Evolutionary conservation across 2,797 vertebrate species (phyloP), one percentile per base, ranked within the genome.

Genomic region (Sebastiscus tertius): DNA sequence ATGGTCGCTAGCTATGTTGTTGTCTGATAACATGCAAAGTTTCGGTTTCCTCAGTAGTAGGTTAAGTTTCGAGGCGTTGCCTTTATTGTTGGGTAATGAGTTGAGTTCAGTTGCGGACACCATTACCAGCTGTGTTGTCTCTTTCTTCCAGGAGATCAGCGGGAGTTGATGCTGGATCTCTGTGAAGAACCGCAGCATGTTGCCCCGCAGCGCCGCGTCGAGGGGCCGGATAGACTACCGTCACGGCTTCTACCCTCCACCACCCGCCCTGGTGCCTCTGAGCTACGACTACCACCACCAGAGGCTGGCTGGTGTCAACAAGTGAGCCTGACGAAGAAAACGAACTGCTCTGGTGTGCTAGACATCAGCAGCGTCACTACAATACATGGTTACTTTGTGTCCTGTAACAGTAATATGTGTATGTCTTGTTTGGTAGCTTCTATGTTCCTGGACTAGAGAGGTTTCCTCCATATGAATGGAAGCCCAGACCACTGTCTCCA

Each of bases 381-480:
- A 29, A 27, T 31, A 9, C 2, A 26, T 56, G 20, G 1, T 39
- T 24, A 14, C 12, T 14, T 63, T 42, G 4, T 67, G 4, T 27
- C 4, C n/a, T 67, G 31, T 61, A 4, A 4, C 8, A 18, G 9
- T 74, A 67, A 61, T n/a, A 18, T 77, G 14, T 69, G 13, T 8
- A 20, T 46, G 42, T 87, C 39, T 39, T 86, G 27, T 81, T 76
- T 79, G 34, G 20, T 71, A 93, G 93, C 42, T 80, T 76, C 62
- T 18, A 12, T 68, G 61, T 8, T 52, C 79, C 63, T 73, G 70
- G 33, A 31, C 60, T 1, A 3, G 55, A 68, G 27, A 72, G 34
- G 22, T 55, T 94, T 3, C 83, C 86, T 56, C 0, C 24, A 10
- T 89, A 92, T 79, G 71, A 90, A 31, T 94, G 94, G 94, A 87